Evolutionary conservation across 2,797 vertebrate genomes (phyloP), one percentile per base, ranked within the genome.

Genomic region (Astyanax mexicanus): DNA sequence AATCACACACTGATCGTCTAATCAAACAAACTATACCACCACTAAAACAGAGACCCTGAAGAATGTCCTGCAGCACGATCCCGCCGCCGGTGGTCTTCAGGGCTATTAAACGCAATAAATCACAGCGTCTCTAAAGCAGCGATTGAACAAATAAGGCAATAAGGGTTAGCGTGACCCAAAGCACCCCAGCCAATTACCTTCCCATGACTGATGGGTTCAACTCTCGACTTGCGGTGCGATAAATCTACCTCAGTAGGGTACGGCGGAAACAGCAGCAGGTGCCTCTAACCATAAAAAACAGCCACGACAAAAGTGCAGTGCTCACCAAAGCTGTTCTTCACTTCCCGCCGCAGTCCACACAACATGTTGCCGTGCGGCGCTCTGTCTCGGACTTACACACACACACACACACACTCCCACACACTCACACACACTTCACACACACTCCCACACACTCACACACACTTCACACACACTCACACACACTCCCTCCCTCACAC

Each of bases 321-420:
- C 96, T 94, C 91, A 98, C 97, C 96, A 0, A 93, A 93, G 85
- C 89, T 92, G 74, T 89, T 94, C 65, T 93, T 93, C 86, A 93
- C 91, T 84, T 97, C 96, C 88, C 94, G 95, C 89, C 91, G 94
- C 86, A 98, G 91, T 89, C 97, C 97, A 74, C 97, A 98, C 81
- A 98, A 95, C 97, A 98, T 98, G 92, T 91, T 94, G 81, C 88
- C 90, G 67, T 38, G 61, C 21, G 64, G 10, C 29, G 47, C 65
- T 69, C 29, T 75, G n/a, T n/a, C n/a, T n/a, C n/a, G n/a, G n/a
- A n/a, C n/a, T n/a, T n/a, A n/a, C 64, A 54, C 19, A 38, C n/a
- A 15, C 45, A 61, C 52, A 13, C 58, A 19, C 15, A 32, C 65
- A 35, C 19, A 29, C 65, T 15, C 64, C n/a, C n/a, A 75, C 44